These are phyloP conservation scores for Amphipyra tragopoginis DNA, from an alignment of 2,888 invertebrate genomes.

Conservation along the genomic window DNA sequence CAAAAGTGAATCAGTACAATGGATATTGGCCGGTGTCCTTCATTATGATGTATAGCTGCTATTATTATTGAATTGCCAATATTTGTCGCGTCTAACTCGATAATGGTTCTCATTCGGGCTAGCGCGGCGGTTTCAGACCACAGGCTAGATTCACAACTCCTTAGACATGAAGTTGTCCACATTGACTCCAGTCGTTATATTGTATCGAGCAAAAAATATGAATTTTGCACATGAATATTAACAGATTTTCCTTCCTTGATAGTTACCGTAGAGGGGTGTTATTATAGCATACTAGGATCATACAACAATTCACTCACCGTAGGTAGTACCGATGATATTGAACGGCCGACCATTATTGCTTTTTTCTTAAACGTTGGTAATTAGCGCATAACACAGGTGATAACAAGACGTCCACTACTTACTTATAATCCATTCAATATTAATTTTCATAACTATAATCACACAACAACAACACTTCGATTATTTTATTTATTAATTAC, in stretches of 20 bases:
- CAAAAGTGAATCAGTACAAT: constrained; percentile 25
- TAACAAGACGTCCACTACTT: constrained; percentile 39
- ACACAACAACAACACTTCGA: constrained; percentile 49
- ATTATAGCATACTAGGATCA: constrained; percentile 2
- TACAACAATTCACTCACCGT: constrained; percentile 54
- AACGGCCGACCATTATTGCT: constrained; percentile 48
- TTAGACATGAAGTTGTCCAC: constrained; percentile 19
- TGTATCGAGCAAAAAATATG: background rate
- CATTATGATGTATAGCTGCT: constrained; percentile 28
- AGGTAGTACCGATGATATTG: constrained; percentile 47
- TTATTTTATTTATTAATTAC: constrained; percentile 32
- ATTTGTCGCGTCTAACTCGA: constrained; percentile 57
- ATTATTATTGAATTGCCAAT: constrained; percentile 59
- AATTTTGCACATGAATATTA: background rate
- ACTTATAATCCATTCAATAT: constrained; percentile 50
- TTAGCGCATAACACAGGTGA: constrained; percentile 44
- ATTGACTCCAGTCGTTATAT: constrained; percentile 5
- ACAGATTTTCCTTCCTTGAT: constrained; percentile 1
- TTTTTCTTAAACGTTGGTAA: constrained; percentile 31
- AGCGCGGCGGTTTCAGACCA: constrained; percentile 32
- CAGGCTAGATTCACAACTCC: constrained; percentile 32
- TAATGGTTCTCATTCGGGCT: constrained; percentile 50
- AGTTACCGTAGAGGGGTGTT: constrained; percentile 1
- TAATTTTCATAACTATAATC: constrained; percentile 55
- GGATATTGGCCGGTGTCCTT: constrained; percentile 26